Conservation (phyloP, 2,797 vertebrate genomes). For the Pelodytes ibericus region DNA sequence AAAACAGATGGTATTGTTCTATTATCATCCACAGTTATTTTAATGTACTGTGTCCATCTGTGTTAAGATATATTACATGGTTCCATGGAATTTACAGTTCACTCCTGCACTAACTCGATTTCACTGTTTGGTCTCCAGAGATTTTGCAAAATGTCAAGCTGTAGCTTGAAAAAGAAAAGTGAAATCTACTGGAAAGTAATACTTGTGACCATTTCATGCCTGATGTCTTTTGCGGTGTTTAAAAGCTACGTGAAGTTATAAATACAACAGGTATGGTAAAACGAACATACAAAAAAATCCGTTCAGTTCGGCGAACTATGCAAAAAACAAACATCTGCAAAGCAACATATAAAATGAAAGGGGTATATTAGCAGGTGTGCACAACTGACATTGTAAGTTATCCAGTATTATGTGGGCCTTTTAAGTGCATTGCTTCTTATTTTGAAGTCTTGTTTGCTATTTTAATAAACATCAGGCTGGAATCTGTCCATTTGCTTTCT, state of each 20-base stretch:
- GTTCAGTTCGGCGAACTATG: neutral
- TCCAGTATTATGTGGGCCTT: neutral
- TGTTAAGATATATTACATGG: conserved; percentile 99
- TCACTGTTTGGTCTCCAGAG: conserved; percentile 91
- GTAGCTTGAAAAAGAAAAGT: conserved; percentile 85
- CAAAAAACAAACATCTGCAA: neutral
- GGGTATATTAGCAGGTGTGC: neutral
- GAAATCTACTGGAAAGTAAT: conserved; percentile 98
- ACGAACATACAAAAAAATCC: neutral
- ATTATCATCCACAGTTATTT: conserved; percentile 91
- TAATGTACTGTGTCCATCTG: conserved; percentile 95
- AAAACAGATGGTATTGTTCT: conserved; percentile 98
- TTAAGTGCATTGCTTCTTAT: neutral
- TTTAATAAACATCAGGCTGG: neutral
- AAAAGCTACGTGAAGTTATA: conserved; percentile 71
- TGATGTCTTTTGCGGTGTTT: conserved; percentile 79
- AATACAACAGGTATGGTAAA: conserved; percentile 74
- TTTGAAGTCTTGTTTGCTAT: neutral
- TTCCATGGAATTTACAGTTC: conserved; percentile 99
- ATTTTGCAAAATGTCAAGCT: conserved; percentile 98
- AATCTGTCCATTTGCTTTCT: neutral
- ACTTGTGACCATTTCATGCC: conserved; percentile 92
- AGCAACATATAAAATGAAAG: neutral
- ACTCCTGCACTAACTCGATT: conserved; percentile 98
- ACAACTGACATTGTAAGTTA: too few relatives aligned